These are phyloP conservation scores for Phengaris arion DNA, from an alignment of 2,888 invertebrate species.

Conservation along the genomic window DNA sequence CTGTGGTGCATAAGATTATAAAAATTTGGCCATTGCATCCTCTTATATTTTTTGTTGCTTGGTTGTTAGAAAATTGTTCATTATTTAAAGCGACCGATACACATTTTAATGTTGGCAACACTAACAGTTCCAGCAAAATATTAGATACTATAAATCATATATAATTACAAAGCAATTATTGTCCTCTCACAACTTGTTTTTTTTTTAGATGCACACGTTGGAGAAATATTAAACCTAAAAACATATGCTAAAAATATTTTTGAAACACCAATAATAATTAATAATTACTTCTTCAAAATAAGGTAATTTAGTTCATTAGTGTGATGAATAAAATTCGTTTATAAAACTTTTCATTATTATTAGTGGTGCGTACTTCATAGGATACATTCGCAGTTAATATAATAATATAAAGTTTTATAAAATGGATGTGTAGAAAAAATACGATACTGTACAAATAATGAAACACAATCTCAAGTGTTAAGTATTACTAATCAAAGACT, in stretches of 20 bases:
- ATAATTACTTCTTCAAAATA: too few species aligned
- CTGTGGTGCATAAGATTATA: neutral
- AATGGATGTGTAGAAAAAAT: neutral
- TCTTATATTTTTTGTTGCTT: neutral
- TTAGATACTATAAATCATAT: slow-evolving; percentile 9
- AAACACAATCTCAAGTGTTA: neutral
- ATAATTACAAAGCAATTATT: slow-evolving; percentile 51
- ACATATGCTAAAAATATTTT: too few species aligned
- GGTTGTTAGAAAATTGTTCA: neutral
- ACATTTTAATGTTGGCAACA: neutral
- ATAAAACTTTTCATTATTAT: neutral
- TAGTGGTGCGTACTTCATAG: slow-evolving; percentile 3
- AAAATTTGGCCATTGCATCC: neutral
- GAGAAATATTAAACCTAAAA: neutral
- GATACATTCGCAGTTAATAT: neutral
- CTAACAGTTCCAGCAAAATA: neutral
- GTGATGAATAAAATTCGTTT: too few species aligned
- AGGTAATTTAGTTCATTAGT: too few species aligned
- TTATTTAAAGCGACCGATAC: neutral
- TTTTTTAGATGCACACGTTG: slow-evolving; percentile 31
- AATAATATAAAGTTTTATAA: neutral
- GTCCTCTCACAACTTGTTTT: slow-evolving; percentile 68
- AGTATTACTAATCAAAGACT: neutral
- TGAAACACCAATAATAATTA: too few species aligned
- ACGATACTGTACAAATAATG: slow-evolving; percentile 7